Evolutionary conservation across 1,140 invertebrate genomes (phyloP), one percentile per base, ranked within the genome.

Genomic region (Pseudomyrmex dendroicus): DNA sequence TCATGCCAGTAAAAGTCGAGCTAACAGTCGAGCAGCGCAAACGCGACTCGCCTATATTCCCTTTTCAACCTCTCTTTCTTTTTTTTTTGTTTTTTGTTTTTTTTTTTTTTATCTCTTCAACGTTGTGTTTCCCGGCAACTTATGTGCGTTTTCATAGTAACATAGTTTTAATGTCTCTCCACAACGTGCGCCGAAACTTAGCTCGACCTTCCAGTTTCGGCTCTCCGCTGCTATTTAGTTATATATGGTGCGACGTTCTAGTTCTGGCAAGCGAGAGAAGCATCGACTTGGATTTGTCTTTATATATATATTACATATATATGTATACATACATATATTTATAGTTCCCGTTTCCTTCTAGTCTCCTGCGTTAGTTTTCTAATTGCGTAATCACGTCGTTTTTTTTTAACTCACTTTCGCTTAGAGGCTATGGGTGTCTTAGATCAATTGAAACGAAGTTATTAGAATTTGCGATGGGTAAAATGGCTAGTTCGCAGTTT

Each of bases 361-460:
- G 85, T 59, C 46, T 72, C 54, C 62, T 67, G 46, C n/a, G 63
- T 85, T 86, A 85, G 68, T 82, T 46, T 17, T 56, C 83, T 70
- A 78, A 57, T 48, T 64, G 25, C 68, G 59, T 73, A 73, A 61
- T 73, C 61, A 77, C 76, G 62, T 57, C 64, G 50, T 72, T 83
- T 25, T 25, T 25, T 25, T 86, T 70, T 73, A 35, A 89, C 54
- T 86, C 68, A 82, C 52, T 44, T 89, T 72, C 68, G 84, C 63
- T 90, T 91, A 91, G 88, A 85, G 64, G 85, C 89, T 90, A 82
- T 92, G 89, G 86, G 89, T 92, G 88, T 91, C 72, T 90, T 91
- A 91, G 91, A 90, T 66, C 68, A 86, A 73, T 91, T 90, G 35
- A 35, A 83, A 86, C 80, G 61, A 89, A 76, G 72, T 66, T 84